Base-by-base conservation (phyloP, 2,113 vertebrate species). In the Pygoscelis adeliae region DNA sequence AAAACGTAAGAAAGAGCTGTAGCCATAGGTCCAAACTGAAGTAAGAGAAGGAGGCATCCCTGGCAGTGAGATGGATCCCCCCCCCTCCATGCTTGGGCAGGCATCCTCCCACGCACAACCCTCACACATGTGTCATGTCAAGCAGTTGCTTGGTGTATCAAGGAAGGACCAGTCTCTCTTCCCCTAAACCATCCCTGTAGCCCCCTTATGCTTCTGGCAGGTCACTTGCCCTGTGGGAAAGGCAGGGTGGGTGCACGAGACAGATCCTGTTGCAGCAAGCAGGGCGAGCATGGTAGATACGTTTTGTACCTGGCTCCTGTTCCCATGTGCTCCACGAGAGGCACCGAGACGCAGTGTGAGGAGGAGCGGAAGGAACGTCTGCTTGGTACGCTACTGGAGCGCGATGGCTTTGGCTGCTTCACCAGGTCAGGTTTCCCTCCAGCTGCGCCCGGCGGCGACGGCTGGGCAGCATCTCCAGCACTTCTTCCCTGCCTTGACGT, bases 381-480 rank as follows among this genome's bases (percentile, higher is more conserved):
- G n/a, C 47, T 70, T 13, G 1, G 6, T 52, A 11, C 38, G 42
- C 67, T n/a, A 23, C 59, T 29, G 27, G 46, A 86, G 74, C 44
- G 25, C 5, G 1, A 11, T 11, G 52, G 63, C 55, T 66, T 76
- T 76, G 82, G 63, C 40, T 58, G 11, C 49, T 81, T 87, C 58
- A 20, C 14, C 15, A 61, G 34, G 25, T 56, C 46, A 30, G 26
- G 42, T 65, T 90, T 87, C 42, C 79, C 34, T 67, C 40, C 0
- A 0, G 34, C 83, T 78, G n/a, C 6, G 10, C 25, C 29, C 0
- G 0, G 20, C 0, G 1, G 17, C 36, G 9, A 32, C 18, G 26
- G 11, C 2, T 26, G 59, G 80, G 66, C 87, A 70, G 72, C 49
- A 46, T 16, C 58, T 15, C 3, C 23, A 15, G 53, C 9, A 2